Percentiles rank a stretch among this genome's conserved stretches.
These are phyloP conservation scores for Avahi laniger DNA, from an alignment of 2,797 vertebrate genomes.

Conservation along the genomic window DNA sequence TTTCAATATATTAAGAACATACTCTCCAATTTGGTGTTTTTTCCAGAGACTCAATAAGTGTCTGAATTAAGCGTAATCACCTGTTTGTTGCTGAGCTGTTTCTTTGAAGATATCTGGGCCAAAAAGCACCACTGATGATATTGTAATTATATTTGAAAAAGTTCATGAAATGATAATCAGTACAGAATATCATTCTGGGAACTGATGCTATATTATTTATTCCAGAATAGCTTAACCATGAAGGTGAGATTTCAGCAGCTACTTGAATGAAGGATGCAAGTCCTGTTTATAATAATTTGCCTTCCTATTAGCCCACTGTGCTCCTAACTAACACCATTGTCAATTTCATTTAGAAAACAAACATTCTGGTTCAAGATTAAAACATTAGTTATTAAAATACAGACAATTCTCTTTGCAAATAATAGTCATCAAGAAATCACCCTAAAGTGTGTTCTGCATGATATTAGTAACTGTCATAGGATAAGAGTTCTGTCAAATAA, in stretches of 20 bases:
- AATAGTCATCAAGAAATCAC: constrained; percentile 38
- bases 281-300: constrained; percentile 16
- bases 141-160: constrained; percentile 1
- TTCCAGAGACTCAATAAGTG: background rate
- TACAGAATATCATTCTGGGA: background rate
- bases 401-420: constrained; percentile 44
- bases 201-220: constrained; percentile 38
- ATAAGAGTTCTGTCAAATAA: background rate
- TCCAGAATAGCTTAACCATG: constrained; percentile 19
- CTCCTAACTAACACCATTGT: constrained; percentile 34
- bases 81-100: background rate
- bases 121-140: background rate
- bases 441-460: background rate
- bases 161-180: constrained; percentile 10
- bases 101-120: background rate
- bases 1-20: background rate
- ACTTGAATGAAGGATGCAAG: constrained; percentile 33
- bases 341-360: constrained; percentile 50
- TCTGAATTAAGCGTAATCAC: constrained; percentile 22
- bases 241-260: constrained; percentile 24
- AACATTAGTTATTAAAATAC: constrained; percentile 32
- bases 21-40: background rate
- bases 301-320: background rate
- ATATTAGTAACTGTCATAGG: background rate
- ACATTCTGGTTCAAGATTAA: background rate